Evolutionary conservation across 2,888 invertebrate genomes (phyloP), one percentile per base, ranked within the genome.

Genomic region (Sinopyrophorus schimmeli): DNA sequence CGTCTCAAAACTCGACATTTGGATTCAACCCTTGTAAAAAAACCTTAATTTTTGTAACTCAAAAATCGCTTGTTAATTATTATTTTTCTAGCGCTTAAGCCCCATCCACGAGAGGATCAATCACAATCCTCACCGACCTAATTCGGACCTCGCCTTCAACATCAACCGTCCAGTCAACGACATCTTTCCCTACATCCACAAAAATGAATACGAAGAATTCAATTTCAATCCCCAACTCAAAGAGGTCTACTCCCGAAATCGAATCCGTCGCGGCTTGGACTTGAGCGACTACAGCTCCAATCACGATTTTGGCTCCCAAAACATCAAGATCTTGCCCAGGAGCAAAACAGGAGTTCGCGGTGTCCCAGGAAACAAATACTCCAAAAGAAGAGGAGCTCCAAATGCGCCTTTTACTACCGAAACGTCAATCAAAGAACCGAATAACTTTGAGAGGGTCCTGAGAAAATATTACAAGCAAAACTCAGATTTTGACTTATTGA

Each of bases 311-410:
- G 54, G 31, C 6, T 30, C 32, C 3, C 48, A 48, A 3, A 44
- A 51, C 23, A 54, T 56, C n/a, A 42, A 52, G 23, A 38, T 60
- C 5, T 35, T 48, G 14, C 57, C 54, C 5, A 44, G 53, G 21
- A 51, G 55, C 20, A 39, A 49, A 31, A 15, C 37, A 6, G 57
- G 57, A 5, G 40, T 57, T 6, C 40, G 35, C 17, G 39, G 49
- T 15, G 55, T 55, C 3, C 59, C 56, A 5, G 56, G 59, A 3
- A 48, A 52, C 16, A 55, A 50, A 46, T 58, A 55, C 32, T 46
- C 30, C 18, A 16, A 12, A 12, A 17, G 5, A 3, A 7, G 23
- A 2, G 16, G 11, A 3, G 6, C 6, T 7, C 15, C 26, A 7
- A 26, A 20, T 20, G 21, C 21, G 21, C 21, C n/a, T 20, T 20